Base-by-base conservation (phyloP, 37 sponge, comb jelly and placozoan genomes). In the Geodia barretti region DNA sequence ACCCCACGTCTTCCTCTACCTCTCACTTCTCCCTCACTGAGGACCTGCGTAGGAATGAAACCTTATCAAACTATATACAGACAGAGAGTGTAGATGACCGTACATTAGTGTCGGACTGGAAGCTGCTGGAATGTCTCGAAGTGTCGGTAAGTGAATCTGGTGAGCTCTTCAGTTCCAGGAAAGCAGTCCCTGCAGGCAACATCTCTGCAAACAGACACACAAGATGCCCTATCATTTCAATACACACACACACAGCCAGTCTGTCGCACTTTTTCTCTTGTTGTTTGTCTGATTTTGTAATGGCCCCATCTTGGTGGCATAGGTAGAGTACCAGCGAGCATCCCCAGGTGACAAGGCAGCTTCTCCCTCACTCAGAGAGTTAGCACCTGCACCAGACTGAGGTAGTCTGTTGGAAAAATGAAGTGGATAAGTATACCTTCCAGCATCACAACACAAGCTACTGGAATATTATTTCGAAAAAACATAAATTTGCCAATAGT, bases 281-380 rank as follows among this genome's bases (percentile, higher is more conserved):
- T 14, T 47, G 14, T 14, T 47, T 47, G 54, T 14, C 14, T 47
- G 54, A 17, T 7, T 7, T 47, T 14, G 11, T 14, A 7, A 47
- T 14, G 7, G 7, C 11, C 47, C 37, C 64, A 82, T 60, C 70
- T 81, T 82, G 20, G 77, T 39, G 41, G 70, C 63, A 39, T 87
- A 71, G 32, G 67, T 30, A 32, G 83, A 1, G 28, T 81, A 63
- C 92, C 92, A 91, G 0, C 87, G 41, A 54, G 79, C 79, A 68
- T 91, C 92, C 23, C 92, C 92, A 69, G 92, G 92, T 1, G 92
- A 91, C 4, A 86, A 62, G 0, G 87, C 87, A 26, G 86, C 87
- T 41, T 91, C 92, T 30, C 92, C 92, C 40, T 91, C 92, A 86
- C 92, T 91, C 28, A 83, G 68, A 7, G 92, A 86, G 47, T 24